Base-by-base conservation (phyloP, 2,888 invertebrate species). In the Phengaris arion region DNA sequence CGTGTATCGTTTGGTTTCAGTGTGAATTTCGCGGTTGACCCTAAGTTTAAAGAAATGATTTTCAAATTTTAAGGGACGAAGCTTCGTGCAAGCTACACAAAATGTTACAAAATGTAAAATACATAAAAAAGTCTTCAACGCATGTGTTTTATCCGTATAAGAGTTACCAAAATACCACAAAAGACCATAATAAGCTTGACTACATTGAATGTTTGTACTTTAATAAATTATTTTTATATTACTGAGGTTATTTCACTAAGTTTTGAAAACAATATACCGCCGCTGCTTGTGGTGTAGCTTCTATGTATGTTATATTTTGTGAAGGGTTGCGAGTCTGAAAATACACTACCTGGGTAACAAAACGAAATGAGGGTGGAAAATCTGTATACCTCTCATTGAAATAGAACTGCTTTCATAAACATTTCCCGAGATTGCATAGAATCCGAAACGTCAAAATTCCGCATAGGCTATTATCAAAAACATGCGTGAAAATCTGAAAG, bases 281-380 rank as follows among this genome's bases (percentile, higher is more conserved):
- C 10, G 7, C 35, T 64, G 7, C 35, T 64, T 64, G 64, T 64
- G 13, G 12, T 12, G 35, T 12, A 22, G 35, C 35, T 22, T 59
- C 15, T 64, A 64, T 45, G 64, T 64, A 45, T 12, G 64, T 35
- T 48, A 6, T 7, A 48, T 48, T 64, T 64, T 64, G 35, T 35
- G 45, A 64, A 64, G 64, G 64, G 35, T 2, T 64, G 64, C 64
- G 10, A 12, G 64, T 64, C 64, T 64, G 35, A 64, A 64, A 35
- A 52, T 45, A 35, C 13, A 12, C 12, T 64, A 64, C 64, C 64
- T 12, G 64, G 64, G 35, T 45, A 64, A 64, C 64, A 64, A 45
- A 64, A 64, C 35, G 64, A 45, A 59, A 64, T 64, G 35, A 13
- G 64, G 64, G 64, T 64, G 64, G 35, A 64, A 64, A 59, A 64